Base-by-base conservation (phyloP, 2,113 vertebrate genomes). In the Micronisus gabar region DNA sequence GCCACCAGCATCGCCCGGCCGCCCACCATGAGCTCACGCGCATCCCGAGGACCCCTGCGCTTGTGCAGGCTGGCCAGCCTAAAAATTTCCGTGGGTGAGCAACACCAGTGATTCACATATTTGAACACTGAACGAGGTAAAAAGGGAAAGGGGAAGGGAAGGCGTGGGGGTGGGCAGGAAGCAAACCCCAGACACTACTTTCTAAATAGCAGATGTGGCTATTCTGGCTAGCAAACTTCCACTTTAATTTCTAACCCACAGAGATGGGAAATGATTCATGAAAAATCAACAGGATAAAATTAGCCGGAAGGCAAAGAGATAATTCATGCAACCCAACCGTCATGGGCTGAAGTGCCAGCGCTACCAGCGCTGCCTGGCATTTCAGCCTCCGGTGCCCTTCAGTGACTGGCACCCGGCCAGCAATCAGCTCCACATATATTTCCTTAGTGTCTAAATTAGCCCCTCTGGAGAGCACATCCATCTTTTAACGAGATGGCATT, bases 251-350 rank as follows among this genome's bases (percentile, higher is more conserved):
- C 91, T 97, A 94, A 93, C 95, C 96, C 89, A 47, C 93, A 90
- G 96, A 95, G 78, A 97, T 97, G 95, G 97, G 97, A 97, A 97
- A 97, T 97, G 97, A 97, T 97, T 97, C 97, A 97, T 94, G 97
- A 97, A 97, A 97, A 97, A 97, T 95, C 94, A 97, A 95, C 95
- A 85, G 89, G 94, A 95, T 95, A 97, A 97, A 97, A 97, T 97
- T 95, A 97, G 96, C 93, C 95, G 71, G 84, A 91, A 95, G 87
- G 95, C 91, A 96, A 66, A 94, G 70, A 95, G 81, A 95, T 94
- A 97, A 96, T 96, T 96, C 93, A 94, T 82, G 87, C 91, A 72
- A 93, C 67, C 84, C 87, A 97, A 95, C 86, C 15, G 41, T 62
- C 94, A 89, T 3, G 58, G 91, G 74, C 89, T 66, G 78, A 80